phyloP scores from a whole-genome alignment of 1,140 invertebrate species.

The Choristoneura fumiferana region DNA sequence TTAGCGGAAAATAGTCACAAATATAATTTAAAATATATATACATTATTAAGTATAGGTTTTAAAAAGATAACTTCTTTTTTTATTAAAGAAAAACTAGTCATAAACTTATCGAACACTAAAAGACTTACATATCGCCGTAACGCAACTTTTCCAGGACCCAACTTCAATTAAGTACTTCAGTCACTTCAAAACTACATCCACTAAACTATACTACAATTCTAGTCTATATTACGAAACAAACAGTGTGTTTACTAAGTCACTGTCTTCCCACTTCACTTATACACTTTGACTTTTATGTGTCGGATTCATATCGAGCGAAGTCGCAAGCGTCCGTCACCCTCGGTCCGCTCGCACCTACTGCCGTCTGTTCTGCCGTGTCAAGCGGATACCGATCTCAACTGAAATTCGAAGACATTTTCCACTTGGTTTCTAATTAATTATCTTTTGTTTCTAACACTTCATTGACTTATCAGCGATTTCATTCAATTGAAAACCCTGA shows the following conservation, averaged over 20 bases:
- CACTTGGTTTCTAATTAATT: not conserved
- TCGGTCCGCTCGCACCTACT: not conserved
- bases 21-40: too few species aligned
- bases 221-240: not conserved
- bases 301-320: not conserved
- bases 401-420: not conserved
- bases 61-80: too few species aligned
- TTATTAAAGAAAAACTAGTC: too few species aligned
- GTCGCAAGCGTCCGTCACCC: not conserved
- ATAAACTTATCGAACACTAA: too few species aligned
- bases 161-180: slow-evolving; percentile 1
- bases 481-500: slow-evolving; percentile 12
- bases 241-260: not conserved
- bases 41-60: too few species aligned
- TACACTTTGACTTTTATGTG: not conserved
- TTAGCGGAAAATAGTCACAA: too few species aligned
- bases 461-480: slow-evolving; percentile 14
- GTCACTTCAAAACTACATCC: not conserved
- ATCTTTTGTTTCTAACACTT: not conserved
- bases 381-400: not conserved
- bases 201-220: not conserved
- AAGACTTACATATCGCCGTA: not conserved
- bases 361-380: too few species aligned
- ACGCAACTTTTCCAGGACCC: too few species aligned
- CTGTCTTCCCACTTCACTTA: slow-evolving; percentile 2